Percentiles rank a stretch among this genome's conserved stretches.
Conservation (phyloP, 2,888 invertebrate genomes). For the Cheilosia impressa region DNA sequence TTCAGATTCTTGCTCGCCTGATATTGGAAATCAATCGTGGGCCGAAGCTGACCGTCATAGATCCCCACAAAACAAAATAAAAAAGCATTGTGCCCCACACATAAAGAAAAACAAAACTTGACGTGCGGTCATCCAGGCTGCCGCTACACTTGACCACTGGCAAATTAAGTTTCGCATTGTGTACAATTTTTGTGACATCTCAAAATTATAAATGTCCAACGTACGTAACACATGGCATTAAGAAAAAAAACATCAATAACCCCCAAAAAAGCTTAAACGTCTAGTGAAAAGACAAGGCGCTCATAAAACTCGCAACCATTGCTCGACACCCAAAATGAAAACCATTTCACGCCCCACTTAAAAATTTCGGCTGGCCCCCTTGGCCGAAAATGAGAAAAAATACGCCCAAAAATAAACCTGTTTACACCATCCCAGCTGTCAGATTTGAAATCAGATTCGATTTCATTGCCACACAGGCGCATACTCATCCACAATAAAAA, state of each 20-base stretch:
- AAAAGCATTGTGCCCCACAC: neutral
- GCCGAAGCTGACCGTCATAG: conserved; percentile 82
- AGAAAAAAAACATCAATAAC: conserved; percentile 58
- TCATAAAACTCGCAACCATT: conserved; percentile 72
- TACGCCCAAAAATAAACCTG: conserved; percentile 47
- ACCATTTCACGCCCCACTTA: conserved; percentile 3
- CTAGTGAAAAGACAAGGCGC: conserved; percentile 82
- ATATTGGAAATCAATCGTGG: conserved; percentile 83
- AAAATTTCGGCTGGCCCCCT: conserved; percentile 43
- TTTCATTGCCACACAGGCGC: neutral
- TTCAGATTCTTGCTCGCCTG: conserved; percentile 80
- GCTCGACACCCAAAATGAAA: conserved; percentile 18
- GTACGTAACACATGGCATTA: conserved; percentile 43
- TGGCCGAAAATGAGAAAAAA: conserved; percentile 66
- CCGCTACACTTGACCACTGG: conserved; percentile 11
- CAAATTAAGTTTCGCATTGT: conserved; percentile 32
- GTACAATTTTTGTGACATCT: neutral
- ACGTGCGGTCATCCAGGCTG: neutral
- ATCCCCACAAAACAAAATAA: conserved; percentile 40
- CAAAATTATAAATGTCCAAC: conserved; percentile 14
- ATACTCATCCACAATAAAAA: too few relatives aligned
- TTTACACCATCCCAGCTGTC: conserved; percentile 6
- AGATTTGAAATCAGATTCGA: conserved; percentile 21
- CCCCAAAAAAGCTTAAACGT: conserved; percentile 83
- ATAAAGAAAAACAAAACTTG: neutral